These are phyloP conservation scores for Onychomys torridus DNA, from an alignment of 2,797 vertebrate species.

Conservation along the genomic window DNA sequence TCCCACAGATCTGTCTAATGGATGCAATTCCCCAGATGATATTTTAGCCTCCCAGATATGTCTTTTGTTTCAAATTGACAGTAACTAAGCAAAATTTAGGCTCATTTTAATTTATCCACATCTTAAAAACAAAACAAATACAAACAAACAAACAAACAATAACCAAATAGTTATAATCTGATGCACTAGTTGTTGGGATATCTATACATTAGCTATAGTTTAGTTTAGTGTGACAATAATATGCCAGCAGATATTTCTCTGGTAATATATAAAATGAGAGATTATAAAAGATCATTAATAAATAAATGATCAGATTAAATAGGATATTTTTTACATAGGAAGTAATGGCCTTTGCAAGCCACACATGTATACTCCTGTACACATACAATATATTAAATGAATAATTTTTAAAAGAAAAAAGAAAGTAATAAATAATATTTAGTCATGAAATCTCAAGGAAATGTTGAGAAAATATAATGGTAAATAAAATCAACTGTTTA, in stretches of 20 bases:
- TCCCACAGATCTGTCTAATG: background rate
- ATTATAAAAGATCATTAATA: background rate
- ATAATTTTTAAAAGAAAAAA: too few relatives aligned
- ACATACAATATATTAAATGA: too few relatives aligned
- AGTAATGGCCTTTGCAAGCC: background rate
- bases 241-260: background rate
- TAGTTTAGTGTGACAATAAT: background rate
- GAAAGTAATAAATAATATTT: background rate
- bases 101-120: background rate
- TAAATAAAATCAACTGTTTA: background rate
- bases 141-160: too few relatives aligned
- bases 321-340: constrained; percentile 13
- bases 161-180: background rate
- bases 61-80: background rate
- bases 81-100: background rate
- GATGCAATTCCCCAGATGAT: background rate
- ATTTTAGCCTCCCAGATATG: background rate
- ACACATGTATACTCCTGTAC: too few relatives aligned
- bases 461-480: background rate
- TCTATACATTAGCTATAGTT: background rate
- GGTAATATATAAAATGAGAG: background rate
- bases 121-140: background rate
- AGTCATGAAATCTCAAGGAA: background rate
- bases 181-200: background rate
- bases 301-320: background rate